phyloP scores from a whole-genome alignment of 2,888 invertebrate genomes.

The Listrodromus nycthemerus region DNA sequence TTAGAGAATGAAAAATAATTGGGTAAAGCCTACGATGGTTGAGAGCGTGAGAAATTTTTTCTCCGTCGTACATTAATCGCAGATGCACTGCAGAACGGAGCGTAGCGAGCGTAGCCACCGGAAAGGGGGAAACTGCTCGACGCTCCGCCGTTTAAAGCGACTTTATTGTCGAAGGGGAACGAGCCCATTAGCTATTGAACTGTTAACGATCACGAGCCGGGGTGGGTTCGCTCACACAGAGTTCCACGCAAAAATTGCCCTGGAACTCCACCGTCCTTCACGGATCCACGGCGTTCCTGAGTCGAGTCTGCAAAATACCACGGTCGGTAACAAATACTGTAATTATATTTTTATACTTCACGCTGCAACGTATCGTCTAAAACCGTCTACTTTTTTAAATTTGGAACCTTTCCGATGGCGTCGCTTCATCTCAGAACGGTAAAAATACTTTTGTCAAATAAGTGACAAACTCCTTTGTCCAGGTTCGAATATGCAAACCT shows the following conservation, averaged over 20 bases:
- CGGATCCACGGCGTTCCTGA: neutral
- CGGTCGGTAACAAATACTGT: no score
- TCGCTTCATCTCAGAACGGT: no score
- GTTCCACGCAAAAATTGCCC: slow-evolving; percentile 31
- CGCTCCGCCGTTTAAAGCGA: slow-evolving; percentile 43
- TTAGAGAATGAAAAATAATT: no score
- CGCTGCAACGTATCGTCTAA: no score
- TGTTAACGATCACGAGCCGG: slow-evolving; percentile 40
- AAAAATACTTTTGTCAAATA: no score
- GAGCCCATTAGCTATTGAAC: slow-evolving; percentile 58
- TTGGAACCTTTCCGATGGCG: neutral
- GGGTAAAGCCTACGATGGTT: neutral
- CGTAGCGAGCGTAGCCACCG: slow-evolving; percentile 42
- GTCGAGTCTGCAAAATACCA: no score
- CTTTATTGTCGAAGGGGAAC: slow-evolving; percentile 50
- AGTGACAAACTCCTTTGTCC: neutral
- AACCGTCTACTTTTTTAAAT: neutral
- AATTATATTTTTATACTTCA: neutral
- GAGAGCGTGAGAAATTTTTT: slow-evolving; percentile 6
- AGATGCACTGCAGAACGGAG: neutral
- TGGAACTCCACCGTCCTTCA: slow-evolving; percentile 8
- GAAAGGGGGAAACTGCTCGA: slow-evolving; percentile 56
- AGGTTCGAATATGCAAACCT: neutral
- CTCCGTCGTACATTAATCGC: slow-evolving; percentile 16
- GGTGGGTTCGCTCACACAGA: neutral